Conservation (phyloP, 2,888 invertebrate species). For the Mechanitis mazaeus region DNA sequence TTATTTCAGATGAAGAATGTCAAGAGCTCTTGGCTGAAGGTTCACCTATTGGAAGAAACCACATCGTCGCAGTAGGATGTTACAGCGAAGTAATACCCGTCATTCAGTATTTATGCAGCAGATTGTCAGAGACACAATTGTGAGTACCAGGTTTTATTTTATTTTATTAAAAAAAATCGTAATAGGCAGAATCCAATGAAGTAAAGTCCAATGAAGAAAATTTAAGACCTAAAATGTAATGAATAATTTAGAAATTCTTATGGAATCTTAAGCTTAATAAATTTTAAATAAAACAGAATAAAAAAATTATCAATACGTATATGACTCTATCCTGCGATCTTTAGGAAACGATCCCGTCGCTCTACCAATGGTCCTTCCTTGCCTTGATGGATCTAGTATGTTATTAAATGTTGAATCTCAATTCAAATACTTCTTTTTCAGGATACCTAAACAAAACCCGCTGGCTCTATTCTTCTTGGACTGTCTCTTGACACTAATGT, state of each 20-base stretch:
- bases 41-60: conserved; percentile 65
- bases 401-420: too few relatives aligned
- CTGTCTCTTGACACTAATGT: conserved; percentile 89
- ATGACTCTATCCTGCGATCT: too few relatives aligned
- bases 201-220: neutral
- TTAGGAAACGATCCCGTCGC: too few relatives aligned
- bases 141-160: conserved; percentile 49
- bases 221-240: neutral
- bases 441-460: conserved; percentile 79
- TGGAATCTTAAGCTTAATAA: too few relatives aligned
- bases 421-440: conserved; percentile 45
- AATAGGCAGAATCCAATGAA: too few relatives aligned
- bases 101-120: conserved; percentile 91
- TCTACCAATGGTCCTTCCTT: too few relatives aligned
- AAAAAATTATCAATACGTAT: too few relatives aligned
- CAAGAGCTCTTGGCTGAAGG: conserved; percentile 80
- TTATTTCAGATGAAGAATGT: conserved; percentile 81
- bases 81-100: conserved; percentile 94
- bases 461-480: conserved; percentile 87
- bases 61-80: conserved; percentile 84
- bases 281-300: too few relatives aligned
- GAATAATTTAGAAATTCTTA: neutral
- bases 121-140: conserved; percentile 88
- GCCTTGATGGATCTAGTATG: too few relatives aligned
- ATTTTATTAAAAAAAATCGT: neutral